Evolutionary conservation across 2,888 invertebrate species (phyloP).

Genomic region (Caenorhabditis becei): DNA sequence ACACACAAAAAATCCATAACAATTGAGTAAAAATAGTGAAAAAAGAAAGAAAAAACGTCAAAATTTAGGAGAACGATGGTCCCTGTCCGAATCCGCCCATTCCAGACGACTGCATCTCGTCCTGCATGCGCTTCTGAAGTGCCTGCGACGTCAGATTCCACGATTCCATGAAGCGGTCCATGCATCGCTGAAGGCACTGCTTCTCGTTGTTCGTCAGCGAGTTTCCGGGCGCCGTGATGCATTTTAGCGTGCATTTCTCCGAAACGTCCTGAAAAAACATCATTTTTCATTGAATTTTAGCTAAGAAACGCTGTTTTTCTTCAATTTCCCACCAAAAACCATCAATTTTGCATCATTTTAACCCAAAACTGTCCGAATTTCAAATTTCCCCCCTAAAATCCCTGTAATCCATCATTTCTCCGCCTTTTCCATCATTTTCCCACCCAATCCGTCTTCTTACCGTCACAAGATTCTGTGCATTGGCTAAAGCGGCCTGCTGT

Average conservation of each 20-base stretch:
- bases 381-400: background rate
- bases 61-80: constrained; percentile 62
- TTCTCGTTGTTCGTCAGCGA: constrained; percentile 75
- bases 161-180: constrained; percentile 92
- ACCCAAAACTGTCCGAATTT: background rate
- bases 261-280: constrained; percentile 77
- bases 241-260: constrained; percentile 80
- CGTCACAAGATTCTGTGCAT: constrained; percentile 79
- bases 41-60: constrained; percentile 25
- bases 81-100: constrained; percentile 57
- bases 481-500: constrained; percentile 78
- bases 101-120: constrained; percentile 59
- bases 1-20: background rate
- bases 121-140: constrained; percentile 86
- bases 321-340: too few species aligned
- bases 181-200: constrained; percentile 78
- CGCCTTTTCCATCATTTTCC: background rate
- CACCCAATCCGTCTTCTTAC: constrained; percentile 57
- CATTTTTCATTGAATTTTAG: background rate
- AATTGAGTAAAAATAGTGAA: background rate
- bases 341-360: background rate
- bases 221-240: constrained; percentile 78
- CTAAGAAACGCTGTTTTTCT: too few species aligned
- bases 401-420: constrained; percentile 9
- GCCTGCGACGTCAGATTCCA: constrained; percentile 94